Evolutionary conservation across 2,888 invertebrate species (phyloP).

Genomic region (Oscheius sp.): DNA sequence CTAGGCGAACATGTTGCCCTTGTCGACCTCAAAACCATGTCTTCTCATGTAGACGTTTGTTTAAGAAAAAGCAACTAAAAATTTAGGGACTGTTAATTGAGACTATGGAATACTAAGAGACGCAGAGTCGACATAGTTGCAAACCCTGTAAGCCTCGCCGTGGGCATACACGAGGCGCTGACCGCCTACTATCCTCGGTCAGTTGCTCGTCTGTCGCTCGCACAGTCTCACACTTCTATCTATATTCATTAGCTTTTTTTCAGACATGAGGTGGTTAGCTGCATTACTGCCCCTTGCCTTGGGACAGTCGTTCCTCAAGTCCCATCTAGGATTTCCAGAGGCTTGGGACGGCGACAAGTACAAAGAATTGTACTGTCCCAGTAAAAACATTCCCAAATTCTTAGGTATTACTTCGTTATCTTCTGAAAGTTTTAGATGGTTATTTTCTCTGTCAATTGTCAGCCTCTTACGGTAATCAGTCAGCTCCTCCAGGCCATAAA

Average conservation of each 20-base stretch:
- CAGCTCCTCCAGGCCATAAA: slow-evolving; percentile 64
- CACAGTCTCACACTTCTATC: background rate
- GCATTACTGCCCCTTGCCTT: slow-evolving; percentile 9
- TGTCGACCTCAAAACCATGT: too few relatives aligned
- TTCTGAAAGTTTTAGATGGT: slow-evolving; percentile 56
- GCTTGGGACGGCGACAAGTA: slow-evolving; percentile 70
- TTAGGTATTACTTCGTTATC: slow-evolving; percentile 49
- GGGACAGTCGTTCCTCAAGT: slow-evolving; percentile 45
- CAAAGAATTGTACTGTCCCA: slow-evolving; percentile 66
- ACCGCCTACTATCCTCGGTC: slow-evolving; percentile 27
- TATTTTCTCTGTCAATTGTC: slow-evolving; percentile 70
- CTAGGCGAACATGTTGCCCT: too few relatives aligned
- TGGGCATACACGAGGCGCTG: slow-evolving; percentile 26
- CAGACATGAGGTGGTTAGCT: slow-evolving; percentile 18
- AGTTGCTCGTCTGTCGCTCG: slow-evolving; percentile 27
- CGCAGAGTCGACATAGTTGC: slow-evolving; percentile 19
- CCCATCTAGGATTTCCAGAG: slow-evolving; percentile 65
- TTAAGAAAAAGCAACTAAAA: too few relatives aligned
- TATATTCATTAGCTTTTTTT: background rate
- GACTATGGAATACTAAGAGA: slow-evolving; percentile 5
- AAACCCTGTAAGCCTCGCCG: slow-evolving; percentile 24
- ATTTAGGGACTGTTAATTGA: background rate
- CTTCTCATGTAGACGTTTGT: too few relatives aligned
- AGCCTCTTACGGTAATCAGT: slow-evolving; percentile 67
- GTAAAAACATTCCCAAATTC: slow-evolving; percentile 67